Base-by-base conservation (phyloP, 2,888 invertebrate genomes). In the Dynastes tityus region DNA sequence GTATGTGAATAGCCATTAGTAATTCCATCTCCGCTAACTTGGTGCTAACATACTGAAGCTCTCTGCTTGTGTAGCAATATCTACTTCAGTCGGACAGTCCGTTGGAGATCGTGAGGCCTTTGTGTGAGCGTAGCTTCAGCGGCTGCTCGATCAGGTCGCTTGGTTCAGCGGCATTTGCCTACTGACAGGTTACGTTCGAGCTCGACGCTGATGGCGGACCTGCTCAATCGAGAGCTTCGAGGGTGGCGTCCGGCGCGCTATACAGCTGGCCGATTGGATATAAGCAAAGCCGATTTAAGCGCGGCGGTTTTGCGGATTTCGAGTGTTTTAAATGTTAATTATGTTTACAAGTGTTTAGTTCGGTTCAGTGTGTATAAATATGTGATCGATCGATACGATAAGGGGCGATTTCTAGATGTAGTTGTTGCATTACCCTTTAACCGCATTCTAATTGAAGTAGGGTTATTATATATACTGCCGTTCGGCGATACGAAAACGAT, bases 1-100 rank as follows among this genome's bases (percentile, higher is more conserved):
- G 85, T 83, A 85, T 85, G 84, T 82, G 85, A 85, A 85, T 85
- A 85, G 84, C 86, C 85, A 86, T 86, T 86, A 86, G 86, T 85
- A 86, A 86, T 86, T 86, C 86, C 85, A 85, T 84, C 85, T 84
- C 85, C 85, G 84, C 85, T 85, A 86, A 86, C 86, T 86, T 85
- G 85, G 84, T 85, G 86, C 86, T 85, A 86, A 86, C 86, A 86
- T 85, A 86, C 85, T 85, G 85, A 84, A 81, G 84, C 85, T 84
- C 85, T 84, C 84, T 86, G 85, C 86, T 86, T 86, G 86, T 85
- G 86, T 84, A 84, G 86, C 86, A 85, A 85, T 85, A 86, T 85
- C 85, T 83, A 82, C 82, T 82, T 78, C 83, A 83, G 81, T 80
- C 67, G 83, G 55, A 82, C 85, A 82, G 58, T 67, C 65, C 76